Evolutionary conservation across 2,888 invertebrate species (phyloP), one percentile per base, ranked within the genome.

Genomic region (Troides helena): DNA sequence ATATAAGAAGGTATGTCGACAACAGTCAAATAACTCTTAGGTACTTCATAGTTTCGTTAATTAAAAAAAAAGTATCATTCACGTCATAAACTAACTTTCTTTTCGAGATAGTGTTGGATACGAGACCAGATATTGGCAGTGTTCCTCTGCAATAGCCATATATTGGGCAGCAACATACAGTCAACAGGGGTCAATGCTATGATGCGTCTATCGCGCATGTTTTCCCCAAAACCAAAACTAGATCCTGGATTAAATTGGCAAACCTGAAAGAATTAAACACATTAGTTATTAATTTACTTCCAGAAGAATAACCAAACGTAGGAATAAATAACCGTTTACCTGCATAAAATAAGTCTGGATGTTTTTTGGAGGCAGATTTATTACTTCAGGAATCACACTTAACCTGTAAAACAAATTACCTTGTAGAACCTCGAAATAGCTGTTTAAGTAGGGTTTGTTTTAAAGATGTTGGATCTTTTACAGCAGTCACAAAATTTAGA

Each of bases 201-300:
- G 39, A 96, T 94, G 7, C 95, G 93, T 18, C 96, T 93, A 80
- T 95, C 94, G 1, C 93, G 86, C 91, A 95, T 94, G 71, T 94
- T 92, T 81, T 96, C 96, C 0, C 96, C 96, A 59, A 96, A 90
- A 6, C 95, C 95, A 75, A 96, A 96, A 74, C 94, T 94, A 0
- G 94, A 94, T 0, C 94, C 94, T 58, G 94, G 89, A 50, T 90
- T 91, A 73, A 94, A 89, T 66, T 92, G 90, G 72, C 94, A 94
- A 36, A 95, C 93, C 92, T 95, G 85, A 80, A 88, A 59, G 3
- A 46, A 6, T 46, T 30, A 66, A 53, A 18, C 10, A 43, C 25
- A 56, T 18, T 36, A 56, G 14, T 17, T 17, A 14, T 50, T 5
- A 14, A 50, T 5, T 10, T 39, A 39, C 14, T 50, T 17, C 14